phyloP scores from a whole-genome alignment of 2,113 vertebrate genomes.

The Gymnogyps californianus region DNA sequence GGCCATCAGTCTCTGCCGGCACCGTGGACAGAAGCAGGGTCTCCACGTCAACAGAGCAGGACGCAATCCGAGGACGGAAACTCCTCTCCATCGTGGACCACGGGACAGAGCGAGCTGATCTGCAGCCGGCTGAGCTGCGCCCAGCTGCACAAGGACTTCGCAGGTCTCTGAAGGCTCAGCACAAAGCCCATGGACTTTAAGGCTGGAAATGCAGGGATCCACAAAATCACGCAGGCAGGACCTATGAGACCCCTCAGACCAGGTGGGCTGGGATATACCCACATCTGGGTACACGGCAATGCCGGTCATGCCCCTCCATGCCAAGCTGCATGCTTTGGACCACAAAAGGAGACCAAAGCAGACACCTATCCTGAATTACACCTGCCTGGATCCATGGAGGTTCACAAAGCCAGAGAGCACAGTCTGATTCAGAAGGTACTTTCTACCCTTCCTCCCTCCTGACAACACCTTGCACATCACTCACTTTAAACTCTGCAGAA shows the following conservation, averaged over 20 bases:
- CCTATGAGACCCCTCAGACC: background rate
- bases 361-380: background rate
- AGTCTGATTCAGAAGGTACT: background rate
- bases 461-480: background rate
- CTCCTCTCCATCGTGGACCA: rapidly evolving
- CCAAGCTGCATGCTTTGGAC: background rate
- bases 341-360: background rate
- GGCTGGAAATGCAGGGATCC: background rate
- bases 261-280: background rate
- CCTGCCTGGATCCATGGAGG: background rate
- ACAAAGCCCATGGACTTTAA: background rate
- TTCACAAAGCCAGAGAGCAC: background rate
- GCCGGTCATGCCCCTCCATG: background rate
- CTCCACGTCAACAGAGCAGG: background rate
- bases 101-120: background rate
- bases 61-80: background rate
- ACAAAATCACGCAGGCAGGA: background rate
- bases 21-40: background rate
- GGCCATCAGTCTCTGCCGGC: background rate
- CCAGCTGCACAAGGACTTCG: background rate
- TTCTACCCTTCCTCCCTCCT: background rate
- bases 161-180: background rate
- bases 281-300: background rate
- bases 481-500: background rate
- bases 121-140: background rate